phyloP scores from a whole-genome alignment of 2,113 vertebrate species.

The Bubalus kerabau region DNA sequence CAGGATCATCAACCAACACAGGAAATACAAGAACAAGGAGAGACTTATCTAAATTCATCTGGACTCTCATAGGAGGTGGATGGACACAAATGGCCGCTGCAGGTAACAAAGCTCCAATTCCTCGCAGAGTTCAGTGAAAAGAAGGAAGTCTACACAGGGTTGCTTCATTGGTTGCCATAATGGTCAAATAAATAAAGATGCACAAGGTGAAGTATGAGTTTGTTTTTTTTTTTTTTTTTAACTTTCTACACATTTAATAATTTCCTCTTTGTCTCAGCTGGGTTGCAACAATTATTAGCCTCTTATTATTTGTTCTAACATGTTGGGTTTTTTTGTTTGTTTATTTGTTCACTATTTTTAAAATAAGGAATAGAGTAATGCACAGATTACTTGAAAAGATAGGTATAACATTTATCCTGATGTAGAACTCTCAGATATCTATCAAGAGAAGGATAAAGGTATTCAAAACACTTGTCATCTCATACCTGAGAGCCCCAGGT shows the following conservation, averaged over 20 bases:
- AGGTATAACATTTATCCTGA: not conserved
- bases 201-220: not conserved
- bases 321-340: not conserved
- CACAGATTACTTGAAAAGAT: not conserved
- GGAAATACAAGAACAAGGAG: not conserved
- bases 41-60: not conserved
- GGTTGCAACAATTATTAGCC: not conserved
- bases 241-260: not conserved
- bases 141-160: not conserved
- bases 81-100: not conserved
- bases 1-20: not conserved
- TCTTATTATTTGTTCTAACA: not conserved
- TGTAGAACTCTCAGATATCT: not conserved
- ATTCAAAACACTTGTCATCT: not conserved
- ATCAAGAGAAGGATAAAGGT: not conserved
- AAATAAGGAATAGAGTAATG: not conserved
- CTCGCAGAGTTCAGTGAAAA: not conserved
- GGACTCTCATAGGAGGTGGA: not conserved
- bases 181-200: not conserved
- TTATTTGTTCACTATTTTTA: not conserved
- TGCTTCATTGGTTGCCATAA: not conserved
- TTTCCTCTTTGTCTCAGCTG: not conserved
- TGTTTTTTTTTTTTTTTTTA: not conserved
- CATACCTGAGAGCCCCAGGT: not conserved
- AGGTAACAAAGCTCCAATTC: not conserved